These are phyloP conservation scores for Microcebus tavaratra DNA, from an alignment of 2,113 vertebrate genomes.

Conservation along the genomic window DNA sequence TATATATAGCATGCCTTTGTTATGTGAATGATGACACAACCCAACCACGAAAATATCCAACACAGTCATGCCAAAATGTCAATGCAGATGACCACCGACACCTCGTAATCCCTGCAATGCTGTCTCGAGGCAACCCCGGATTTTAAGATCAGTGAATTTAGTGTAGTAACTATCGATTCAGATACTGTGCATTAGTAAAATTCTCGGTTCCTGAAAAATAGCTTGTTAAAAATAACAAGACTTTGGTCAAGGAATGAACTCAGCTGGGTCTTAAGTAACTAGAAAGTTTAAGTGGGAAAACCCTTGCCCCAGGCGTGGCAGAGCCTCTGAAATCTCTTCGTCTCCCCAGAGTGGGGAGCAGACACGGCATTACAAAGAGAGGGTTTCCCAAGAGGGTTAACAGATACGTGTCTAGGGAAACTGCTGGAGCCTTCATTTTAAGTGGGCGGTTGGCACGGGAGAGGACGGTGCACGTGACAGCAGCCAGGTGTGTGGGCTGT, in stretches of 20 bases:
- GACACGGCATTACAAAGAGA: fast-evolving
- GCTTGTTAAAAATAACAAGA: not conserved
- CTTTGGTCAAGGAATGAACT: not conserved
- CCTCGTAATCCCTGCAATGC: not conserved
- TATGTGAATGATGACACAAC: conserved; percentile 43
- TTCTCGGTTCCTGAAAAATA: not conserved
- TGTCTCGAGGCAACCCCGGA: fast-evolving
- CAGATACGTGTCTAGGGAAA: not conserved
- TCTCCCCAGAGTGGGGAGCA: not conserved
- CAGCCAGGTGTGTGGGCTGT: not conserved
- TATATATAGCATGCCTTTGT: conserved; percentile 18
- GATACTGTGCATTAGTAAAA: not conserved
- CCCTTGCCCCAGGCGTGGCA: fast-evolving
- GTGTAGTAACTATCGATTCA: not conserved
- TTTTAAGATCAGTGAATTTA: not conserved
- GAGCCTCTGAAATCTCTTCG: fast-evolving
- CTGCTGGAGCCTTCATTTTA: not conserved
- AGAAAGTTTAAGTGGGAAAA: not conserved
- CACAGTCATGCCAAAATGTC: conserved; percentile 23
- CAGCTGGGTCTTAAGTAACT: not conserved
- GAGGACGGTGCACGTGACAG: not conserved
- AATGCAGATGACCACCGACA: not conserved
- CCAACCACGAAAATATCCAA: not conserved
- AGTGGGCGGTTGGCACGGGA: not conserved
- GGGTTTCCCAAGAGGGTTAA: not conserved